Base-by-base conservation (phyloP, 2,888 invertebrate genomes). In the Tridacna gigas region DNA sequence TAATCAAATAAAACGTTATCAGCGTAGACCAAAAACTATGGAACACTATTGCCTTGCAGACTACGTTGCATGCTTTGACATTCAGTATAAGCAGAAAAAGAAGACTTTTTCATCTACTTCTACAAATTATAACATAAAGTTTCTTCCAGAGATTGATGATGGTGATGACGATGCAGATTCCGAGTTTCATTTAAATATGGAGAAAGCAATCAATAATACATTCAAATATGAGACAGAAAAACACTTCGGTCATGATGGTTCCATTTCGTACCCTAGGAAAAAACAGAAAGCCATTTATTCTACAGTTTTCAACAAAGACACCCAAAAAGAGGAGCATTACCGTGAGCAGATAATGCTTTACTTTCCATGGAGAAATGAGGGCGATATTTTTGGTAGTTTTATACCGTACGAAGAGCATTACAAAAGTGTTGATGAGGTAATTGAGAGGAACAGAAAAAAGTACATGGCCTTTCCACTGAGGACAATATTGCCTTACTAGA, bases 251-350 rank as follows among this genome's bases (percentile, higher is more conserved):
- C 37, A 37, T 37, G 37, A 37, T 37, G 37, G 37, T 37, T 37
- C 37, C 2, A 37, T 37, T 37, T 37, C 7, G 37, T 37, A 2
- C 37, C 37, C 3, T 37, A 37, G 37, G 37, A 37, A 4, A 37
- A 37, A 37, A 37, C 37, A 2, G 37, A 37, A 4, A 37, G 37
- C 7, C 2, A 37, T 37, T 37, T 37, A 86, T 77, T 61, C 63
- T 37, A 47, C 82, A 18, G n/a, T n/a, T n/a, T n/a, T n/a, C n/a
- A n/a, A n/a, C n/a, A n/a, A n/a, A n/a, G n/a, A n/a, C n/a, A 66
- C 61, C 69, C 91, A 93, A 51, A 60, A 80, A 13, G 75, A 88
- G 18, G 89, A 92, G 63, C 28, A 74, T 60, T 74, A 66, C 63
- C 47, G 77, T 25, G 51, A 77, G 28, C 15, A 47, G 45, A 18